These are phyloP conservation scores for Phanerotoma sp. DNA, from an alignment of 2,888 invertebrate species.

Conservation along the genomic window DNA sequence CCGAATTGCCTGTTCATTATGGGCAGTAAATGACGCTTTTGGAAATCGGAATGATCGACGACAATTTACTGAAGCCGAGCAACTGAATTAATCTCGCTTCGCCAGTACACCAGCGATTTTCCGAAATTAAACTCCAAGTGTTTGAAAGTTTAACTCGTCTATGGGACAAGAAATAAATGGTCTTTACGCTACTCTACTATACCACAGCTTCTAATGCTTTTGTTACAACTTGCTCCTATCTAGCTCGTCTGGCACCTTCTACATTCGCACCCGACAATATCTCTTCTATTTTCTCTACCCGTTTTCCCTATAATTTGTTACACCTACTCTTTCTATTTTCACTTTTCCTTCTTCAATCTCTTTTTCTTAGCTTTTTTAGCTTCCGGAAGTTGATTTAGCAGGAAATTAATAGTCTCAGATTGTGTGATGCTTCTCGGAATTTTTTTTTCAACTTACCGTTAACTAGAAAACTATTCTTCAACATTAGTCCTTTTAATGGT, in stretches of 20 bases:
- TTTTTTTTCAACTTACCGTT: too few species aligned
- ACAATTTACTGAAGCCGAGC: too few species aligned
- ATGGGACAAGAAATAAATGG: neutral
- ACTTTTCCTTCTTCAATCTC: neutral
- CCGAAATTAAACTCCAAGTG: too few species aligned
- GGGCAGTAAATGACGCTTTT: too few species aligned
- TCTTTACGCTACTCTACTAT: neutral
- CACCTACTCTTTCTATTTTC: neutral
- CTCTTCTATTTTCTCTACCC: neutral
- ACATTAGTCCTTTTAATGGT: too few species aligned
- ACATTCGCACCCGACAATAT: neutral
- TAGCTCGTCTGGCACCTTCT: too few species aligned
- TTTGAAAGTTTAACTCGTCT: neutral
- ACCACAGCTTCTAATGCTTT: neutral
- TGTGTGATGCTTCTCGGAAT: neutral
- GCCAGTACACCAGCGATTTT: neutral
- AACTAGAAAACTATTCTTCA: too few species aligned
- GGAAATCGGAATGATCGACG: too few species aligned
- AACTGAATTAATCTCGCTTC: too few species aligned
- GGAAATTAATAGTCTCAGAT: constrained; percentile 1
- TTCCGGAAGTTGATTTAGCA: constrained; percentile 1
- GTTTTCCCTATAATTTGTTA: too few species aligned
- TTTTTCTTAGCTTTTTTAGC: neutral
- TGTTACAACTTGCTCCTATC: too few species aligned
- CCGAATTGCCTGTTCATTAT: too few species aligned